Evolutionary conservation across 2,888 invertebrate genomes (phyloP).

Genomic region (Plebejus argus): DNA sequence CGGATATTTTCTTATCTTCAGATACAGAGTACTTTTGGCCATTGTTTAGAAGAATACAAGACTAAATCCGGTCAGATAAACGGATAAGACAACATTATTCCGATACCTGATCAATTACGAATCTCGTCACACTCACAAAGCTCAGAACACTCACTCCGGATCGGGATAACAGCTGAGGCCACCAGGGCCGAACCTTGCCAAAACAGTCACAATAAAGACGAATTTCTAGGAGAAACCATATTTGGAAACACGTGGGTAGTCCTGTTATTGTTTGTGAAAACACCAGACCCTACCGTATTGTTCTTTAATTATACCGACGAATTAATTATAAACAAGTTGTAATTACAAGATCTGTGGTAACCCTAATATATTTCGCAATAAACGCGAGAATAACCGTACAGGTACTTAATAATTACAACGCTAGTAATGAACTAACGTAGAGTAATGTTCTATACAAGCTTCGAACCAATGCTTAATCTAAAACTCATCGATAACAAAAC

Average conservation of each 20-base stretch:
- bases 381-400: neutral
- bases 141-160: neutral
- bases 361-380: neutral
- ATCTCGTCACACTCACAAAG: conserved; percentile 10
- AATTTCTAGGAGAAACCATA: conserved; percentile 14
- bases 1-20: too few relatives aligned
- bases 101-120: neutral
- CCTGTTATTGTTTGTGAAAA: conserved; percentile 11
- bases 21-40: neutral
- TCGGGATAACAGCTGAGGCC: neutral
- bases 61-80: neutral
- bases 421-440: too few relatives aligned
- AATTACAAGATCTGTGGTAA: conserved; percentile 17
- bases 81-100: neutral
- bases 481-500: too few relatives aligned
- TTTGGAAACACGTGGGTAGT: neutral
- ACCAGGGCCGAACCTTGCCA: neutral
- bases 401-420: too few relatives aligned
- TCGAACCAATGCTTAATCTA: too few relatives aligned
- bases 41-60: neutral
- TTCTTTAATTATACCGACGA: neutral
- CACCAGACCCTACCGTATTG: neutral
- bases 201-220: conserved; percentile 12
- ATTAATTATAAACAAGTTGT: conserved; percentile 14
- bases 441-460: too few relatives aligned